Percentiles rank a stretch among this genome's conserved stretches.
These are phyloP conservation scores for Scophthalmus maximus DNA, from an alignment of 2,113 vertebrate genomes.

Conservation along the genomic window DNA sequence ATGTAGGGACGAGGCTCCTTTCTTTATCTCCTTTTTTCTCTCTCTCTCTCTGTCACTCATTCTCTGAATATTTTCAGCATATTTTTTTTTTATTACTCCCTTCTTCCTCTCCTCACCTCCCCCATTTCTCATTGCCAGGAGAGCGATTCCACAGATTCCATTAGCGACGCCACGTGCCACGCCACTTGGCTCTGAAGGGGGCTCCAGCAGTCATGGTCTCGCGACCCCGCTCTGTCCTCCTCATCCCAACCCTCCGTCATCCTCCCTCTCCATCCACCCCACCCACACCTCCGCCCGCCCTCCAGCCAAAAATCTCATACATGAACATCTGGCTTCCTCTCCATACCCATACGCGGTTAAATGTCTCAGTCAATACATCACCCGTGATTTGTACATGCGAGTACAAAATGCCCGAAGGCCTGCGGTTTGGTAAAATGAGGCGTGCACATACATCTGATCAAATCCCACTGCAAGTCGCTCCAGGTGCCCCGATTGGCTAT, in stretches of 20 bases:
- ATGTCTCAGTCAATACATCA: conserved; percentile 36
- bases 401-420: conserved; percentile 29
- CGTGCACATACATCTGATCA: conserved; percentile 48
- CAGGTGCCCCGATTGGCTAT: conserved; percentile 27
- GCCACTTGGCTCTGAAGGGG: conserved; percentile 21
- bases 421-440: conserved; percentile 49
- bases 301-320: conserved; percentile 14
- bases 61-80: conserved; percentile 9
- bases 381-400: conserved; percentile 35
- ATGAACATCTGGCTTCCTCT: neutral
- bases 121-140: conserved; percentile 15
- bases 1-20: conserved; percentile 55
- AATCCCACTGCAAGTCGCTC: conserved; percentile 20
- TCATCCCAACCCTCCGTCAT: conserved; percentile 58
- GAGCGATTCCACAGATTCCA: conserved; percentile 58
- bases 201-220: conserved; percentile 40
- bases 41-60: conserved; percentile 38
- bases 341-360: conserved; percentile 17
- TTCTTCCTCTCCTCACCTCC: neutral
- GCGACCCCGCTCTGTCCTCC: conserved; percentile 48
- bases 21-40: conserved; percentile 5
- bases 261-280: neutral
- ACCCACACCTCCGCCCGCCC: neutral
- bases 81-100: neutral
- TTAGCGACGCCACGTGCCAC: conserved; percentile 53